Evolutionary conservation across 2,113 vertebrate species (phyloP), one percentile per base, ranked within the genome.

Genomic region (Paratilapia polleni): DNA sequence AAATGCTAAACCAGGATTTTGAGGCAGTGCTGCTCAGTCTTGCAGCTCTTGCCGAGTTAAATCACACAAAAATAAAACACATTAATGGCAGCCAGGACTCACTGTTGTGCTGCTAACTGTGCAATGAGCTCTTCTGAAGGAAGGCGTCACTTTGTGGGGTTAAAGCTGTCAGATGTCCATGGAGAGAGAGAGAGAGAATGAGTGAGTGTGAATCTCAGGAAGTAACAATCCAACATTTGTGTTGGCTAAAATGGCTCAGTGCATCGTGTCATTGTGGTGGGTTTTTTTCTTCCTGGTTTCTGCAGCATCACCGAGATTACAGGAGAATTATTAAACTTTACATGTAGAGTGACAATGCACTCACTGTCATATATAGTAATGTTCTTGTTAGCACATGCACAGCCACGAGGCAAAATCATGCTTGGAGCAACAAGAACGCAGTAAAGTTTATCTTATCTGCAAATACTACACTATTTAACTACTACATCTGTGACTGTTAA

Each of bases 401-500:
- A 13, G 41, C 14, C 3, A 9, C 11, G 12, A 54, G 47, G 2
- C n/a, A 59, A 43, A 61, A 28, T 12, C 6, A 12, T 62, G 60
- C 28, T n/a, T 19, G 2, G 15, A 14, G 12, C 24, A 24, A 54
- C 20, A 74, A 68, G 54, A 52, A 4, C 1, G 0, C 28, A 8
- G 57, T 15, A 68, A 24, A 11, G 68, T 5, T 36, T 3, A 61
- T 70, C 76, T 86, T 19, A 78, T 86, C 80, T 63, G 22, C 8
- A 80, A 90, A 79, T 68, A 80, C 84, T 88, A 83, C 61, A 84
- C 57, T 10, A 38, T 4, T 41, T 62, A 66, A 54, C 20, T 24
- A 75, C 68, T 26, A 82, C 59, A 79, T 4, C 70, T 31, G 31
- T 14, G 2, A 58, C 0, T 6, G 15, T 34, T 13, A 41, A 52